Evolutionary conservation across 2,113 vertebrate genomes (phyloP), one percentile per base, ranked within the genome.

Genomic region (Oryzias javanicus): DNA sequence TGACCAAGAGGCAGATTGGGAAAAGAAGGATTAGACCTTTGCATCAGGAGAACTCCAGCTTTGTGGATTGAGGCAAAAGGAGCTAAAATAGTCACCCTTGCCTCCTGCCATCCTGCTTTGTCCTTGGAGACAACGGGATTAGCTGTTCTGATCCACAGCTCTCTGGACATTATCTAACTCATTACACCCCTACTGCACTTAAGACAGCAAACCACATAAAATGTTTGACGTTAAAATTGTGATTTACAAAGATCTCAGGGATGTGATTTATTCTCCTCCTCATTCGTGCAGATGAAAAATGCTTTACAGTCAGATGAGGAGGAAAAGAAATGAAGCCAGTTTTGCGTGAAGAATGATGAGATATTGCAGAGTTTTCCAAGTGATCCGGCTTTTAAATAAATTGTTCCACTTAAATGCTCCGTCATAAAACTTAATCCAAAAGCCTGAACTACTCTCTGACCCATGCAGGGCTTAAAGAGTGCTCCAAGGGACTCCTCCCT

Each of bases 41-140:
- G 79, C 70, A 81, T 86, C 72, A 69, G 70, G 64, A 65, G 83
- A 82, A 84, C 41, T 80, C 79, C 76, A 85, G 86, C 78, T 85
- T 74, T 81, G 81, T 49, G 74, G 58, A 74, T 70, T 49, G 67
- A 65, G 73, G 77, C 68, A 72, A 79, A 85, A 80, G 58, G 73
- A 78, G 67, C 80, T 67, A 64, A 70, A 86, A 79, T 65, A 83
- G 78, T 84, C 69, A 67, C 60, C 81, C 79, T 73, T 67, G 72
- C 72, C 61, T 67, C 57, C 72, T 79, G 59, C 68, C 82, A 78
- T 74, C 72, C 72, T 46, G 52, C 72, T 87, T 90, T 90, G 85
- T 90, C 85, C 80, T 78, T 54, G 70, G 73, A 90, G 80, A 90
- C 90, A 91, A 91, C 70, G 76, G 79, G 78, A 77, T 88, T 78